A percentile compares a stretch with the other conserved stretches of the same genome.
phyloP scores from a whole-genome alignment of 2,888 invertebrate genomes.

The Sesia apiformis region DNA sequence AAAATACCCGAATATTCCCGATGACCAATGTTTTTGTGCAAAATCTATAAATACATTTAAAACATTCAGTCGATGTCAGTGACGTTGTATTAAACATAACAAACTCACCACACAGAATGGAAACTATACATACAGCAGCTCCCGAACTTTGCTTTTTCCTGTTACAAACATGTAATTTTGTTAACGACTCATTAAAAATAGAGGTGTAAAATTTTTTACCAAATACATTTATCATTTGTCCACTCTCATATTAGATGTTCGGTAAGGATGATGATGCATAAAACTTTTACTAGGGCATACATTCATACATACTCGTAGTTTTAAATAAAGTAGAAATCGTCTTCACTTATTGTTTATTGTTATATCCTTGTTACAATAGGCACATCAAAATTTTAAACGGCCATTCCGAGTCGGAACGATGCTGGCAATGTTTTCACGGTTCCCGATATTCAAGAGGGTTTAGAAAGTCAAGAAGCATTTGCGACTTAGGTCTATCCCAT shows the following conservation, averaged over 20 bases:
- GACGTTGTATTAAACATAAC: too few relatives aligned
- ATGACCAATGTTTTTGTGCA: too few relatives aligned
- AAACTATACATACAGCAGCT: conserved; percentile 15
- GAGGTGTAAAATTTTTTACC: conserved; percentile 20
- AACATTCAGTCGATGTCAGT: too few relatives aligned
- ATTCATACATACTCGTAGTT: conserved; percentile 7
- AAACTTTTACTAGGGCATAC: conserved; percentile 40
- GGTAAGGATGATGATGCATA: conserved; percentile 48
- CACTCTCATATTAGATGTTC: conserved; percentile 39
- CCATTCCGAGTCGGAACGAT: conserved; percentile 17
- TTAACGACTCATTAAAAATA: conserved; percentile 13
- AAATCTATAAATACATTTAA: too few relatives aligned
- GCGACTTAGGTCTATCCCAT: conserved; percentile 11
- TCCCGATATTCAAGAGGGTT: conserved; percentile 11
- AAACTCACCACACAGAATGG: neutral
- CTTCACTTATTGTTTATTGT: conserved; percentile 36
- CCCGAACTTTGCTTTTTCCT: conserved; percentile 51
- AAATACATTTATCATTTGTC: conserved; percentile 24
- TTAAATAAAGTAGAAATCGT: conserved; percentile 39
- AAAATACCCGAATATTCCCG: too few relatives aligned
- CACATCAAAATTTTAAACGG: conserved; percentile 24
- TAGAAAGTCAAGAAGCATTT: conserved; percentile 21
- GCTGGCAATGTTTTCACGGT: conserved; percentile 22
- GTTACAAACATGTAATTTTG: conserved; percentile 55
- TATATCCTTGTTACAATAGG: conserved; percentile 32